Conservation (phyloP, 2,797 vertebrate species). For the Chloroceryle amazona region DNA sequence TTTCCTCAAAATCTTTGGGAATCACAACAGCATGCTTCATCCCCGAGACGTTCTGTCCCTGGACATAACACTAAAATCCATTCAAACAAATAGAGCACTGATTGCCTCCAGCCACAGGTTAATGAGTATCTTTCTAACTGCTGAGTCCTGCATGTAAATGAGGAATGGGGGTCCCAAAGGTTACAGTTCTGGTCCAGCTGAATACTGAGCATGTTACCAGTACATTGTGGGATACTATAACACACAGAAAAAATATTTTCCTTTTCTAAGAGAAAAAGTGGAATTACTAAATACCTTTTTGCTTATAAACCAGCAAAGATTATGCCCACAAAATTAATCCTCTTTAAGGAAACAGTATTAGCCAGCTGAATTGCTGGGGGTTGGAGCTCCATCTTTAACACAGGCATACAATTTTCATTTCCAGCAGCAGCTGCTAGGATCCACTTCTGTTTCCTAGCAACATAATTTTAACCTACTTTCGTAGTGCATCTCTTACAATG, state of each 20-base stretch:
- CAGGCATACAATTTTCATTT: conserved; percentile 50
- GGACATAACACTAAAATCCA: not conserved
- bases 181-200: not conserved
- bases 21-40: not conserved
- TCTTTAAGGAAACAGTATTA: not conserved
- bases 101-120: not conserved
- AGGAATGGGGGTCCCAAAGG: not conserved
- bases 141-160: not conserved
- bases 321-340: not conserved
- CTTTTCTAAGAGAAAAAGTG: not conserved
- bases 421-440: conserved; percentile 74
- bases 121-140: not conserved
- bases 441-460: conserved; percentile 79
- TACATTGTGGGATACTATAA: not conserved
- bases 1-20: not conserved
- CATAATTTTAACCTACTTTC: conserved; percentile 78
- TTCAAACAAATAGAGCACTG: not conserved
- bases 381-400: conserved; percentile 6
- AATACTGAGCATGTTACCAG: not conserved
- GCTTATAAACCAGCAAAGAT: not conserved
- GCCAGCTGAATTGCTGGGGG: not conserved
- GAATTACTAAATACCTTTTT: not conserved
- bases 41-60: not conserved
- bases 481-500: not conserved
- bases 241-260: not conserved